A percentile compares a stretch with the other conserved stretches of the same genome.
These are phyloP conservation scores for Lichenostomus cassidix DNA, from an alignment of 2,113 vertebrate species.

Conservation along the genomic window DNA sequence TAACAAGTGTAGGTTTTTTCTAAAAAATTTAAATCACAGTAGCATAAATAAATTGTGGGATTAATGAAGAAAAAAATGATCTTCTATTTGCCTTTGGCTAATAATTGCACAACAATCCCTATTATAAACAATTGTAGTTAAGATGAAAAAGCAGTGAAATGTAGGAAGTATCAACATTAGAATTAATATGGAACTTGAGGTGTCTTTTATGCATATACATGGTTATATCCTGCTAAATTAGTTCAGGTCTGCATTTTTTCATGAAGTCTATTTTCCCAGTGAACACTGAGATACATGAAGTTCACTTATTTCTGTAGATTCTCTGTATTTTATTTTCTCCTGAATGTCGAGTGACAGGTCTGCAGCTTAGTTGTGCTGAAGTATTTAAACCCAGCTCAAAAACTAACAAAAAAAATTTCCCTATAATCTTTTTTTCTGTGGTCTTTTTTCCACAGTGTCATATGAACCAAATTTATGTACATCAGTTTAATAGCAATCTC, in stretches of 20 bases:
- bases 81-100: neutral
- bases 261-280: accelerated
- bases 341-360: neutral
- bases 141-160: neutral
- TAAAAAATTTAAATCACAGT: neutral
- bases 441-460: neutral
- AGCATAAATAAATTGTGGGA: neutral
- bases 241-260: neutral
- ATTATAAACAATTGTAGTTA: neutral
- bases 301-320: neutral
- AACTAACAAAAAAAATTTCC: neutral
- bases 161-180: neutral
- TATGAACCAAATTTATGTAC: neutral
- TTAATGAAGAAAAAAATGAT: neutral
- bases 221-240: neutral
- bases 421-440: neutral
- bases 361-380: neutral
- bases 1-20: neutral
- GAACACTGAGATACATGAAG: neutral
- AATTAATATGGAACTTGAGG: neutral
- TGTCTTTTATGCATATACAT: neutral
- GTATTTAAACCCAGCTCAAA: neutral
- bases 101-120: neutral
- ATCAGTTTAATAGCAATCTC: neutral
- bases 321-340: neutral